These are phyloP conservation scores for Paramormyrops hopkinsi DNA, from an alignment of 2,797 vertebrate genomes.

Conservation along the genomic window DNA sequence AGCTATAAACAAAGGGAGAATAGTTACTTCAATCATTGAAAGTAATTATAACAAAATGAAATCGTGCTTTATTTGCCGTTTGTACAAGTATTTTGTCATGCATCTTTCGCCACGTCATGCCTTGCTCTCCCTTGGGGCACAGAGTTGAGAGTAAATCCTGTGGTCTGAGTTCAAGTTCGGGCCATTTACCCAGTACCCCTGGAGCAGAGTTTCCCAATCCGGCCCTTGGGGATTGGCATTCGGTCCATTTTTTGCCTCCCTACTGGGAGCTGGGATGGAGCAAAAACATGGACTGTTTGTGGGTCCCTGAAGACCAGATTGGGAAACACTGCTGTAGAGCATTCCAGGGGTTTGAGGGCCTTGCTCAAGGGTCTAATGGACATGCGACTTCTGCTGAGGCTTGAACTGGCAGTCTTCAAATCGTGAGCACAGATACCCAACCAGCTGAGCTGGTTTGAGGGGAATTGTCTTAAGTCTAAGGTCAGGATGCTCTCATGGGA, in stretches of 20 bases:
- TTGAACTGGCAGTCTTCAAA: neutral
- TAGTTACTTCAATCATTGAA: neutral
- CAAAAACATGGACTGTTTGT: neutral
- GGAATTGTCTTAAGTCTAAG: neutral
- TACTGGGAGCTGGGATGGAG: neutral
- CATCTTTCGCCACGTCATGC: neutral
- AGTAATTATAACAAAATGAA: neutral
- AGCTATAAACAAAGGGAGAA: neutral
- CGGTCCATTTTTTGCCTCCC: neutral
- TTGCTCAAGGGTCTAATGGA: neutral
- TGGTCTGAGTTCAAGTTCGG: neutral
- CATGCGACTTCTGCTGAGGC: neutral
- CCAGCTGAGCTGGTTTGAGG: neutral
- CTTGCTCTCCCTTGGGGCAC: neutral
- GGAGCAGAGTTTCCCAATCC: neutral
- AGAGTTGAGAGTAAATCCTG: neutral
- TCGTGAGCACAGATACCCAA: neutral
- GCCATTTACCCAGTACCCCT: neutral
- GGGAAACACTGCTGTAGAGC: neutral
- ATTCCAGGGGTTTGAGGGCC: neutral
- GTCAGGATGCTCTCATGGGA: neutral
- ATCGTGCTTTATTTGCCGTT: neutral
- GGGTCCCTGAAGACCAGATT: neutral
- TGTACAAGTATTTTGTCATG: neutral
- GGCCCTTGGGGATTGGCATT: neutral